phyloP scores from a whole-genome alignment of 2,113 vertebrate genomes.

The Hyperoodon ampullatus region DNA sequence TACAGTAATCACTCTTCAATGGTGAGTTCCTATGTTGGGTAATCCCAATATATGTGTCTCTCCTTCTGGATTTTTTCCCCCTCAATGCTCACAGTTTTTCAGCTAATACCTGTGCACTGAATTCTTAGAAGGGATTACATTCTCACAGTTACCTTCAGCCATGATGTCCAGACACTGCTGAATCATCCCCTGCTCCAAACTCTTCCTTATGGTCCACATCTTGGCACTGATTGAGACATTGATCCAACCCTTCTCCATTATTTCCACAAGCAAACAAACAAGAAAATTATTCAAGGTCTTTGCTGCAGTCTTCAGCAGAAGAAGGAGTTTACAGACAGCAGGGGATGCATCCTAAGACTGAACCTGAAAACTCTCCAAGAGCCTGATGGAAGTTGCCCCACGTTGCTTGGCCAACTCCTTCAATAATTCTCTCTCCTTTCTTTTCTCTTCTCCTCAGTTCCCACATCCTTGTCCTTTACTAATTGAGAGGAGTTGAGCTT shows the following conservation, averaged over 20 bases:
- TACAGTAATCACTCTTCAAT: not conserved
- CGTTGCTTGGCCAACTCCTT: not conserved
- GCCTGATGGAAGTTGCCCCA: not conserved
- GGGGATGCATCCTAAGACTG: not conserved
- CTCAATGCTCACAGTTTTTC: not conserved
- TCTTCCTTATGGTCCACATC: not conserved
- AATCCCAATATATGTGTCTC: not conserved
- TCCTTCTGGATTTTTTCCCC: not conserved
- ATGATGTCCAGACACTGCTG: not conserved
- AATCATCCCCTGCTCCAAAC: not conserved
- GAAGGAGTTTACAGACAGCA: not conserved
- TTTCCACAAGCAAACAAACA: constrained; percentile 1
- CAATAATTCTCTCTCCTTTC: not conserved
- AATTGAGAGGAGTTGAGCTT: not conserved
- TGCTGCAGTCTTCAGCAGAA: not conserved
- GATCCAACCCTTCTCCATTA: not conserved
- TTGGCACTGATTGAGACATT: not conserved
- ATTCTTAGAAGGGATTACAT: not conserved
- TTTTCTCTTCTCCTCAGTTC: not conserved
- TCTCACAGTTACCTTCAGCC: not conserved
- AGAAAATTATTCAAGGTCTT: not conserved
- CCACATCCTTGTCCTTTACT: not conserved
- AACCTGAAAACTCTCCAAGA: not conserved
- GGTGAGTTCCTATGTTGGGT: not conserved
- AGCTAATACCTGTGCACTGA: not conserved